phyloP scores from a whole-genome alignment of 92 coral and sea anemone genomes.

The Porites rus region DNA sequence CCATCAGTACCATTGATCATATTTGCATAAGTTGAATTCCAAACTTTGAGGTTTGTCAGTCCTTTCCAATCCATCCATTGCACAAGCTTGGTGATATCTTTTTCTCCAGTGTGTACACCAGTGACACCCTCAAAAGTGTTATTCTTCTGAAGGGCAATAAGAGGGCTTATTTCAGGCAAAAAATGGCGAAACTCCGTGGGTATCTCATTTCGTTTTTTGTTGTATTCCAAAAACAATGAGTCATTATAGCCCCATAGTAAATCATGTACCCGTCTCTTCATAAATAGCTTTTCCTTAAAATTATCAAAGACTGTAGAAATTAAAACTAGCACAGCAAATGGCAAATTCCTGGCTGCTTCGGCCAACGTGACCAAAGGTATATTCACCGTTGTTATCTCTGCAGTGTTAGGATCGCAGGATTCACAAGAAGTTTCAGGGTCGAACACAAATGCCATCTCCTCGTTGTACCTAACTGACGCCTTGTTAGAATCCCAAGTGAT shows the following conservation, averaged over 20 bases:
- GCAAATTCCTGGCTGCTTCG: slow-evolving; percentile 53
- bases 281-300: slow-evolving; percentile 68
- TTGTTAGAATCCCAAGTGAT: slow-evolving; percentile 75
- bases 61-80: slow-evolving; percentile 83
- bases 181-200: not conserved
- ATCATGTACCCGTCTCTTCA: slow-evolving; percentile 75
- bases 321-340: slow-evolving; percentile 27
- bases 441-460: slow-evolving; percentile 78
- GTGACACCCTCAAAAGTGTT: slow-evolving; percentile 77
- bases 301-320: slow-evolving; percentile 36
- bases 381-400: slow-evolving; percentile 75
- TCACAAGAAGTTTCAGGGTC: slow-evolving; percentile 83
- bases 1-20: slow-evolving; percentile 98
- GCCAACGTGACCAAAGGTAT: slow-evolving; percentile 84
- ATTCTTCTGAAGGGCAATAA: slow-evolving; percentile 85
- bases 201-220: slow-evolving; percentile 36
- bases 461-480: slow-evolving; percentile 83
- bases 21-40: slow-evolving; percentile 84
- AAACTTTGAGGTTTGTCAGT: slow-evolving; percentile 52
- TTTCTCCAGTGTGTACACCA: slow-evolving; percentile 78
- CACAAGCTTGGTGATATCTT: slow-evolving; percentile 62
- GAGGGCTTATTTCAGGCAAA: slow-evolving; percentile 70
- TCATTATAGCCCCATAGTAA: slow-evolving; percentile 93
- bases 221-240: slow-evolving; percentile 74
- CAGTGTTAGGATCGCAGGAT: slow-evolving; percentile 67